Percentiles rank a stretch among this genome's conserved stretches.
These are phyloP conservation scores for Netelia virgata DNA, from an alignment of 2,888 invertebrate genomes.

Conservation along the genomic window DNA sequence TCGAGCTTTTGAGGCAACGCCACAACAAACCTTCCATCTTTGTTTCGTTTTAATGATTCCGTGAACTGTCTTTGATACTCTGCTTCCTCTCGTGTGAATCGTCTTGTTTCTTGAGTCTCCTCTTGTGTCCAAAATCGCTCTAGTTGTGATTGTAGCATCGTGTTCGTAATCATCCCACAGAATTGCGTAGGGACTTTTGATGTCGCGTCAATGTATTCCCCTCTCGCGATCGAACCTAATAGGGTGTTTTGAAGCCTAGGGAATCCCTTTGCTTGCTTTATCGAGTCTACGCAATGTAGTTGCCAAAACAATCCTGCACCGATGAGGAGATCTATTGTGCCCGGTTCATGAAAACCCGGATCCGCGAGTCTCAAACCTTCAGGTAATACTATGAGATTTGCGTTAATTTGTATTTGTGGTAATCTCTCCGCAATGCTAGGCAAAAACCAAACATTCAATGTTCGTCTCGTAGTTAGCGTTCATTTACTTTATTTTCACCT, in stretches of 20 bases:
- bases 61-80: constrained; percentile 60
- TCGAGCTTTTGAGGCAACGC: constrained; percentile 51
- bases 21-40: constrained; percentile 54
- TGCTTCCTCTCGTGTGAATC: constrained; percentile 47
- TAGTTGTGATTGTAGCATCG: constrained; percentile 41
- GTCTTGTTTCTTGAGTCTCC: constrained; percentile 33
- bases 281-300: constrained; percentile 52
- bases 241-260: constrained; percentile 56
- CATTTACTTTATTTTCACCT: constrained; percentile 29
- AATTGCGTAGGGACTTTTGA: neutral
- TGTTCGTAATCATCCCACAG: constrained; percentile 49
- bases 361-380: constrained; percentile 58
- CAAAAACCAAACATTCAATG: constrained; percentile 60
- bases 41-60: constrained; percentile 45
- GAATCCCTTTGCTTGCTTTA: constrained; percentile 9
- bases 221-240: constrained; percentile 60
- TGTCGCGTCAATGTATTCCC: constrained; percentile 20
- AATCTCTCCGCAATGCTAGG: constrained; percentile 59
- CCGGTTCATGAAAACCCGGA: constrained; percentile 61
- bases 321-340: constrained; percentile 51
- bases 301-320: constrained; percentile 65
- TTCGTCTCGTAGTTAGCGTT: constrained; percentile 29
- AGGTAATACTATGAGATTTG: constrained; percentile 42
- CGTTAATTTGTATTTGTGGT: constrained; percentile 55
- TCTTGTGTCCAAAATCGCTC: constrained; percentile 62